Percentiles rank a stretch among this genome's conserved stretches.
These are phyloP conservation scores for Pavo muticus DNA, from an alignment of 2,113 vertebrate genomes.

Conservation along the genomic window DNA sequence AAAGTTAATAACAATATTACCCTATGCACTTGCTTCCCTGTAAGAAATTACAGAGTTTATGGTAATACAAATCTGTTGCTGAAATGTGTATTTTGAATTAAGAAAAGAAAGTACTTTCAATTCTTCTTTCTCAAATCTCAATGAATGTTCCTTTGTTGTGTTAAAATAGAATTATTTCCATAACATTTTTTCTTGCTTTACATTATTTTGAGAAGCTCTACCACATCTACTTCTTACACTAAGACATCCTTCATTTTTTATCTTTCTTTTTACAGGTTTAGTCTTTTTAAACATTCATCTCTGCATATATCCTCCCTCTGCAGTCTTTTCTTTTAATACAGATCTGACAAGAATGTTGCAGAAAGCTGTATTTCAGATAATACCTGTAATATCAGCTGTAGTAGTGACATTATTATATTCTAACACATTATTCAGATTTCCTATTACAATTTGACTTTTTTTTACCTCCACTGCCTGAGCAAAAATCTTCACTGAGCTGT, in stretches of 20 bases:
- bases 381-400: not conserved
- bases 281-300: not conserved
- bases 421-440: not conserved
- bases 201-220: not conserved
- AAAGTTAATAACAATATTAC: not conserved
- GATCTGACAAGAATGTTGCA: not conserved
- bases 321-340: not conserved
- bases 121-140: not conserved
- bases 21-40: not conserved
- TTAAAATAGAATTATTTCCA: not conserved
- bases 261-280: not conserved
- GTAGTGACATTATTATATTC: not conserved
- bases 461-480: not conserved
- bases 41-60: not conserved
- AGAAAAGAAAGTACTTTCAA: not conserved
- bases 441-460: conserved; percentile 14
- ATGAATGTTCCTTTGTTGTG: not conserved
- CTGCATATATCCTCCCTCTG: not conserved
- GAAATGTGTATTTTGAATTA: not conserved
- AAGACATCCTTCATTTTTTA: not conserved
- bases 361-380: not conserved
- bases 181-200: not conserved
- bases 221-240: not conserved
- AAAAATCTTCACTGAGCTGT: not conserved
- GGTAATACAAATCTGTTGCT: not conserved